Base-by-base conservation (phyloP, 2,113 vertebrate genomes). In the Grammomys dolichurus region DNA sequence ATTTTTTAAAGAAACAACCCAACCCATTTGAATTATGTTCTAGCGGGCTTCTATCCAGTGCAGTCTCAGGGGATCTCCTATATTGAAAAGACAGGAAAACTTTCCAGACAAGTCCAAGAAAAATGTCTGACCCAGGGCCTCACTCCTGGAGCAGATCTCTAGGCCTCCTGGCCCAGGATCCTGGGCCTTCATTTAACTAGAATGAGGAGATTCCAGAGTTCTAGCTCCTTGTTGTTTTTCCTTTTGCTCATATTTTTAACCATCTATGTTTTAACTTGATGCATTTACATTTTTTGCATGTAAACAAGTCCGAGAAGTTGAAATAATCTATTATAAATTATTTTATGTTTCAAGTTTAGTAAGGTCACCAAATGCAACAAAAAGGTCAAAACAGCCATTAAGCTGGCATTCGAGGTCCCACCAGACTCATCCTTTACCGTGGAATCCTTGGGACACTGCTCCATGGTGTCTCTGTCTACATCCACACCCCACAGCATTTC, bases 221-320 rank as follows among this genome's bases (percentile, higher is more conserved):
- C 78, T 70, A 46, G 51, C 36, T 54, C 31, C 36, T 43, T 78
- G n/a, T 16, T 69, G 89, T 6, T 51, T 48, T 51, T 16, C 69
- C 46, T 67, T 48, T 67, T 11, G 26, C 40, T 65, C 40, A 33
- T 69, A 51, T 36, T 69, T 85, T 87, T 87, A 86, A 48, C 31
- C 43, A 8, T 33, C 60, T 73, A 31, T 73, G 14, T 95, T 89
- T 75, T 81, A 92, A 94, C 7, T 60, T 10, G 65, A 24, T 63
- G 8, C 28, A 60, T 82, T 96, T 94, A 81, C 46, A 17, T 60
- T 72, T 65, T 91, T 76, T 87, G 90, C 43, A 91, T 60, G 36
- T 69, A 22, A 92, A 76, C 65, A 95, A 93, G 5, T 43, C 28
- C 48, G 28, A 96, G 10, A 5, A 28, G 22, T 75, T 70, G 10